Base-by-base conservation (phyloP, 2,797 vertebrate genomes). In the Acrossocheilus wenchowensis region DNA sequence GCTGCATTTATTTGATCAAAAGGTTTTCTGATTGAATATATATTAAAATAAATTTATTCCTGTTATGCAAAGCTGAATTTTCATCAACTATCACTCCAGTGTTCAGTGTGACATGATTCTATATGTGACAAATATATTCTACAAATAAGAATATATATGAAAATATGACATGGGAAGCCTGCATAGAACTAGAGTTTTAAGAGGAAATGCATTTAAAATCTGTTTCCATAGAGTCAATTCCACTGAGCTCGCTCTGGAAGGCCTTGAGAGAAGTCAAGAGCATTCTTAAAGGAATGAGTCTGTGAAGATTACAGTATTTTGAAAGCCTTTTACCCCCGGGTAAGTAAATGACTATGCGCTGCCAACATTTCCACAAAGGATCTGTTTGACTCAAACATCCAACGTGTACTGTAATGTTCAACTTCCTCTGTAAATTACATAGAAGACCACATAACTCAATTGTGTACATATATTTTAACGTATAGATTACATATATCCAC, bases 241-340 rank as follows among this genome's bases (percentile, higher is more conserved):
- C 80, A 81, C 21, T n/a, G 26, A 71, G 30, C 26, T 81, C 11
- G 12, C 26, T 17, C 64, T 66, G 26, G 12, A 66, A 15, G 62
- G 62, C 30, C 62, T 26, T 19, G 34, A 71, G 60, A 81, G 50
- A 57, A 34, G 54, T 45, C 15, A 3, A 30, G n/a, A 73, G 17
- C 36, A 57, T 34, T 6, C 68, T 60, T 60, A 4, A 21, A 72
- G 68, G 39, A 72, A 72, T 1, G 6, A 54, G 66, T 41, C 36
- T 43, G 34, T 41, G 45, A 71, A 71, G 36, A 69, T 69, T 71
- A 69, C 80, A 71, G 80, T 82, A 45, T 41, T 73, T 60, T 62
- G 39, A 83, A 23, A 73, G 69, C 17, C 39, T 73, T 45, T 57
- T 43, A 12, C 36, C 68, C 50, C 52, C 9, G 66, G 39, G n/a